These are phyloP conservation scores for Germaria angustata DNA, from an alignment of 2,888 invertebrate species.

Conservation along the genomic window DNA sequence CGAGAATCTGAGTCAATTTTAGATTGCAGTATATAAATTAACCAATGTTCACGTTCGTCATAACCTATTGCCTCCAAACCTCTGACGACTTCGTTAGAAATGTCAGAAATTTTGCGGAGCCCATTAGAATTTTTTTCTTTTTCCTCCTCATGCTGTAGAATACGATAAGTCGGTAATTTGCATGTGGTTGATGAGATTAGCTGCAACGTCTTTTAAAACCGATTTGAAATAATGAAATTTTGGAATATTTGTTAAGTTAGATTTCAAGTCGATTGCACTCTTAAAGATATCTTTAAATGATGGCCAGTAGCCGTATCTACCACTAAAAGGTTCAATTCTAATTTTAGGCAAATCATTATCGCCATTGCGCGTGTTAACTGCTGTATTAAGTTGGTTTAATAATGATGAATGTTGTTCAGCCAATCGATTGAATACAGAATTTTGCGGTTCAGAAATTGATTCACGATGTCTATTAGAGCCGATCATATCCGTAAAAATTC, in stretches of 20 bases:
- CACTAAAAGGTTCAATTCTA: neutral
- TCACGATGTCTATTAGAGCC: neutral
- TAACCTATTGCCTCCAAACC: no score
- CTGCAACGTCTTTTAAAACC: neutral
- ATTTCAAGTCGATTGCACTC: neutral
- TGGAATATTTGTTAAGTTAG: neutral
- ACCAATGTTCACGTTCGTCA: no score
- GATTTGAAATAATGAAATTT: constrained; percentile 1
- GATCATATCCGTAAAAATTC: neutral
- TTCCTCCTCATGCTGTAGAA: neutral
- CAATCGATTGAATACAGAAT: constrained; percentile 11
- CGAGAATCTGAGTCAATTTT: no score
- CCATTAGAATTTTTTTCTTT: no score
- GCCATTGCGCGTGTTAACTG: neutral
- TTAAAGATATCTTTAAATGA: neutral
- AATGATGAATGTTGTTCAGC: neutral
- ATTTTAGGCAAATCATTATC: neutral
- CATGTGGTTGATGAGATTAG: constrained; percentile 1
- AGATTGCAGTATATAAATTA: no score
- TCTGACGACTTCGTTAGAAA: no score
- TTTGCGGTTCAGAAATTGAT: neutral
- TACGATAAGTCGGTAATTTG: neutral
- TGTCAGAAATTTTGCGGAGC: no score
- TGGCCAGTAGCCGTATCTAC: neutral
- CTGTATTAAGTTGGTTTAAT: neutral